A percentile compares a stretch with the other conserved stretches of the same genome.
Evolutionary conservation across 2,888 invertebrate species (phyloP).

Genomic region (Sycophila texana): DNA sequence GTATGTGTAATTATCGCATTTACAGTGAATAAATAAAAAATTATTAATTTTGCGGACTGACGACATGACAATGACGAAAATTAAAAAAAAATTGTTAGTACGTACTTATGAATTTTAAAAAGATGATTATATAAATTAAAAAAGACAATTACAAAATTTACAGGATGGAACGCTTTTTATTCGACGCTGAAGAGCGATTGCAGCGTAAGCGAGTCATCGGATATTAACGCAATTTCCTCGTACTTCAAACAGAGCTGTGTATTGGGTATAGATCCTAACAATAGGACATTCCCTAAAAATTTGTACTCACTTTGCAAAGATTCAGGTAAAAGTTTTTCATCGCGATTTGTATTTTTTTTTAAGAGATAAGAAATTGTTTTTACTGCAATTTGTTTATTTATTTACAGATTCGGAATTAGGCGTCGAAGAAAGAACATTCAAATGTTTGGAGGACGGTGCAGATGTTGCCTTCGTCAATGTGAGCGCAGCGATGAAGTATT

Average conservation of each 20-base stretch:
- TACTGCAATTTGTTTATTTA: neutral
- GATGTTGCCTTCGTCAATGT: conserved; percentile 89
- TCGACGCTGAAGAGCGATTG: conserved; percentile 17
- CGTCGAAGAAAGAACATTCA: conserved; percentile 55
- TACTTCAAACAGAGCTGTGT: conserved; percentile 58
- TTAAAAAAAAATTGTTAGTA: too few species aligned
- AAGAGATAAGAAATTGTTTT: neutral
- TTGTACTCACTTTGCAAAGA: conserved; percentile 53
- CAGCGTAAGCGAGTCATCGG: neutral
- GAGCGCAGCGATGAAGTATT: conserved; percentile 76
- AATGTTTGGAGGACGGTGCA: conserved; percentile 82
- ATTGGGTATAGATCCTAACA: conserved; percentile 31
- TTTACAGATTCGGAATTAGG: conserved; percentile 3
- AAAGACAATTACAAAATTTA: neutral
- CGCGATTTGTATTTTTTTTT: neutral
- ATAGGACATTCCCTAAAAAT: conserved; percentile 52
- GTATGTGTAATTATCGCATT: conserved; percentile 74
- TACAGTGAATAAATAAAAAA: neutral
- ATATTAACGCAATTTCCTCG: conserved; percentile 10
- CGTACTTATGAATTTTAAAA: too few species aligned
- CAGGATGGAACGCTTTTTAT: conserved; percentile 47
- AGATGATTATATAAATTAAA: too few species aligned
- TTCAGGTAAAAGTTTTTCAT: neutral
- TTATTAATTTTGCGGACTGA: too few species aligned
- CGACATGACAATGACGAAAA: too few species aligned